These are phyloP conservation scores for Leptinotarsa defecta DNA, from an alignment of 1,140 invertebrate genomes.

Conservation along the genomic window DNA sequence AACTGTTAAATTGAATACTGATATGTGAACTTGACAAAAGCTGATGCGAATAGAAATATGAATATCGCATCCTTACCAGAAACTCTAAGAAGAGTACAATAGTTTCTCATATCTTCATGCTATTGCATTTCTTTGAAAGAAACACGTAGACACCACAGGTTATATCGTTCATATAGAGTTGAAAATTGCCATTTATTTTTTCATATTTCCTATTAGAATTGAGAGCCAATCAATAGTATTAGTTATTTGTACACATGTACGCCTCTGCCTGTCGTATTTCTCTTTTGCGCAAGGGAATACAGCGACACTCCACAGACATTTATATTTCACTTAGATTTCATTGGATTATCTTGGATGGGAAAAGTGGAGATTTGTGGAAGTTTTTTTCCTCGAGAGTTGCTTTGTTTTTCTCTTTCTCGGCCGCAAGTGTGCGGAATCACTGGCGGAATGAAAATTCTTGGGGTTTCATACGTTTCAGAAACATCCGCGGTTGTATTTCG, in stretches of 20 bases:
- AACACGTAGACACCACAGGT: too few relatives aligned
- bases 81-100: too few relatives aligned
- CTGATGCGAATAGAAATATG: too few relatives aligned
- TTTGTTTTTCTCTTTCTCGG: slow-evolving; percentile 24
- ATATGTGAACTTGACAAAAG: too few relatives aligned
- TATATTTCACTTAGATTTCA: slow-evolving; percentile 38
- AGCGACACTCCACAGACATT: slow-evolving; percentile 32
- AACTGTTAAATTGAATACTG: too few relatives aligned
- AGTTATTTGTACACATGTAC: neutral
- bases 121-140: too few relatives aligned
- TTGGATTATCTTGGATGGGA: slow-evolving; percentile 33
- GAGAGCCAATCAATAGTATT: too few relatives aligned
- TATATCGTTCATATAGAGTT: too few relatives aligned
- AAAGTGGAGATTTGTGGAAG: slow-evolving; percentile 36
- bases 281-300: slow-evolving; percentile 11
- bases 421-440: slow-evolving; percentile 25
- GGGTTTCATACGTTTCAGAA: slow-evolving; percentile 4
- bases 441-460: slow-evolving; percentile 17
- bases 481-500: neutral
- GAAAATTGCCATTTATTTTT: too few relatives aligned
- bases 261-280: slow-evolving; percentile 20
- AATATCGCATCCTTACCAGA: too few relatives aligned
- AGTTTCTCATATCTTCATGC: too few relatives aligned
- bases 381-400: slow-evolving; percentile 25
- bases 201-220: too few relatives aligned